A percentile compares a stretch with the other conserved stretches of the same genome.
Evolutionary conservation across 2,888 invertebrate species (phyloP).

Genomic region (Leptinotarsa rubiginosa): DNA sequence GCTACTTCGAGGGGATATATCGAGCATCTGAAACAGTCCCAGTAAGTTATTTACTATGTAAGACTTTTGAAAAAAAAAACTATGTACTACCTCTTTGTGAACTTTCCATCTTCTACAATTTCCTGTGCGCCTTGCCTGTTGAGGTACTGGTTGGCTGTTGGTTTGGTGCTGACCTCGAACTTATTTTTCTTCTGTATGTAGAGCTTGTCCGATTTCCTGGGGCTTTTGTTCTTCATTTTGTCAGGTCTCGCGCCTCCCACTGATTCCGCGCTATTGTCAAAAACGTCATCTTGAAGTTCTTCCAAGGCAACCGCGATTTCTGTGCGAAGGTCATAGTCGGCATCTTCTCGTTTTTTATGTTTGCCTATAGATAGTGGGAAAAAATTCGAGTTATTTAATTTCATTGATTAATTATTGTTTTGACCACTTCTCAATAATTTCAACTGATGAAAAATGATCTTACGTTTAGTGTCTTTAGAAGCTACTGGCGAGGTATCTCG

Average conservation of each 20-base stretch:
- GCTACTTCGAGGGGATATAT: constrained; percentile 69
- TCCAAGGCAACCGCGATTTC: constrained; percentile 65
- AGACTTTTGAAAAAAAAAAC: background rate
- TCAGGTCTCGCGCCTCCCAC: constrained; percentile 52
- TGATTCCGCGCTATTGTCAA: constrained; percentile 61
- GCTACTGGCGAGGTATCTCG: constrained; percentile 56
- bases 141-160: constrained; percentile 27
- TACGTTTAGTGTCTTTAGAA: constrained; percentile 57
- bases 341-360: constrained; percentile 61
- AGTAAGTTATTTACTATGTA: too few relatives aligned
- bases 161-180: constrained; percentile 60
- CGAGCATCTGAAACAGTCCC: constrained; percentile 39
- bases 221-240: constrained; percentile 59
- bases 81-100: constrained; percentile 50
- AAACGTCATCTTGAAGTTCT: constrained; percentile 67
- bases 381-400: background rate
- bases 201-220: constrained; percentile 61
- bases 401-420: too few relatives aligned
- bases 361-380: constrained; percentile 25
- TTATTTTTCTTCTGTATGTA: constrained; percentile 65
- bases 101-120: constrained; percentile 50
- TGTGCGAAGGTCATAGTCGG: constrained; percentile 62
- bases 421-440: background rate
- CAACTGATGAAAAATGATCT: constrained; percentile 36
- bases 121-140: constrained; percentile 45